Evolutionary conservation across 53 echinoderm and acorn worm species (phyloP), one percentile per base, ranked within the genome.

Genomic region (Echinometra lucunter): DNA sequence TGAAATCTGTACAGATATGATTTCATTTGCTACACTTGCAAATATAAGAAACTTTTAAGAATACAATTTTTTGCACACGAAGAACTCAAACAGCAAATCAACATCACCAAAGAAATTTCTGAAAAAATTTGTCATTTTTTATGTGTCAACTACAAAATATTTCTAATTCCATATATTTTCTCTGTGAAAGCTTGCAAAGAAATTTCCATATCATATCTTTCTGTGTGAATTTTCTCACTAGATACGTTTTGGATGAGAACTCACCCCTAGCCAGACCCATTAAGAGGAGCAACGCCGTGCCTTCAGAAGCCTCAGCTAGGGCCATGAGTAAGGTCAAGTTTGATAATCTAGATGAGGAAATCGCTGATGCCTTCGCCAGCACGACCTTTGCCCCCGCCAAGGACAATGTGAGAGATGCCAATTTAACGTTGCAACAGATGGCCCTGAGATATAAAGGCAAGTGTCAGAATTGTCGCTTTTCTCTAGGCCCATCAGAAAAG

Each of bases 361-460:
- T 97, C 13, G 93, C 89, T 45, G 95, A 94, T 23, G 97, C 97
- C 1, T 88, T 97, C 44, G 92, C 96, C 23, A 89, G 95, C 25
- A 80, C 93, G 19, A 94, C 95, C 21, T 89, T 97, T 58, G 83
- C 42, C 17, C 95, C 95, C 2, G 89, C 95, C 44, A 94, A 93
- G 18, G 97, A 97, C 12, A 92, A 91, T 44, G 47, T 97, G 37
- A 92, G 92, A 66, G 97, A 97, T 66, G 95, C 95, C 93, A 97
- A 97, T 91, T 95, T 97, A n/a, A 97, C 97, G 16, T 44, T 95
- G n/a, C 92, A 42, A 40, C 97, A 97, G 88, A 94, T 96, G 25
- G 96, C 97, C 38, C 42, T 96, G 42, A 95, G 97, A 95, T 97
- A 97, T 45, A 8, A 82, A 66, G 97, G 97, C 96, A 45, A 96